Evolutionary conservation across 2,797 vertebrate genomes (phyloP), one percentile per base, ranked within the genome.

Genomic region (Cirrhinus molitorella): DNA sequence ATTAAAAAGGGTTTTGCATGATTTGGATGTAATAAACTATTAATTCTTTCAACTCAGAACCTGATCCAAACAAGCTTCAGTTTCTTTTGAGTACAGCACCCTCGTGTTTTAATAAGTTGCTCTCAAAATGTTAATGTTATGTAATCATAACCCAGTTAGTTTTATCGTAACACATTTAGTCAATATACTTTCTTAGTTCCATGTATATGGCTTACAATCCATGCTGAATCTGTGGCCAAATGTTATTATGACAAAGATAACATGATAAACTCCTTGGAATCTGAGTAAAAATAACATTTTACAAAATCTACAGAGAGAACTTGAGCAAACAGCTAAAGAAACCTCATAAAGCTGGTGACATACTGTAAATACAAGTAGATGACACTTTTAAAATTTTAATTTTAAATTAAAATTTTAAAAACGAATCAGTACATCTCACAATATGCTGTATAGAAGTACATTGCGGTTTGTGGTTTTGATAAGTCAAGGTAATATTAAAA

Each of bases 351-450:
- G 17, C 47, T 53, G 17, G 10, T 34, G 47, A 21, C 49, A 73
- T 73, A 17, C 49, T 73, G 12, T 53, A 53, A 53, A 53, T 34
- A n/a, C 14, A 73, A 73, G 47, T 73, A 34, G 70, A 51, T 21
- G 13, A 73, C 14, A 73, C 5, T 34, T 13, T n/a, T n/a, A n/a
- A n/a, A n/a, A n/a, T n/a, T n/a, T n/a, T n/a, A n/a, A n/a, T n/a
- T n/a, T n/a, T n/a, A n/a, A n/a, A n/a, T n/a, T n/a, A n/a, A n/a
- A n/a, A 6, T 10, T 23, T 40, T 34, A 57, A 8, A 75, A 75
- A 57, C 13, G 0, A 43, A 75, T 40, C 16, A 5, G 19, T 34
- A 2, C 17, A 31, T 67, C 25, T 47, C 59, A 31, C 70, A 74
- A 37, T 49, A 31, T 23, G 31, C 40, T 21, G 3, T 34, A 34